Conservation (phyloP, 2,888 invertebrate species). For the Palloptera scutellata region DNA sequence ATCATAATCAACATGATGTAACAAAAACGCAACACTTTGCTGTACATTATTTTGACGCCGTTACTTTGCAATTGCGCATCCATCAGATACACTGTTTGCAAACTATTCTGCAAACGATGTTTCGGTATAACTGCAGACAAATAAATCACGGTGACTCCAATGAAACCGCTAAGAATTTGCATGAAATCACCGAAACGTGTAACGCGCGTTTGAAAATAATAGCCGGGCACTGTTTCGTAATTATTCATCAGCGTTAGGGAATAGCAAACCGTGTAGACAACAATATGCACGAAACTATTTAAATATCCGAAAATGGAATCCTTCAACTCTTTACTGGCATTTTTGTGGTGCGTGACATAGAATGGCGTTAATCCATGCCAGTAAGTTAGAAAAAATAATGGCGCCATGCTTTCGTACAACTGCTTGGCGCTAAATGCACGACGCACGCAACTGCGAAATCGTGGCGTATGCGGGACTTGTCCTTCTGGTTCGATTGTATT, state of each 20-base stretch:
- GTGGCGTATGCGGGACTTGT: constrained; percentile 22
- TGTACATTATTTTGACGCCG: constrained; percentile 60
- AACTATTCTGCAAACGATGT: constrained; percentile 51
- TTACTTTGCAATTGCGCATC: constrained; percentile 53
- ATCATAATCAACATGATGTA: constrained; percentile 50
- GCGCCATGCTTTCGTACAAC: constrained; percentile 55
- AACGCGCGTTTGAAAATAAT: constrained; percentile 59
- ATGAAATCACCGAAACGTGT: constrained; percentile 59
- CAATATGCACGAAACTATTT: constrained; percentile 51
- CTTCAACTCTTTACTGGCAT: constrained; percentile 46
- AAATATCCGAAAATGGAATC: constrained; percentile 54
- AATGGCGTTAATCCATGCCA: constrained; percentile 59
- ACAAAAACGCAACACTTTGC: constrained; percentile 54
- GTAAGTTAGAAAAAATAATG: constrained; percentile 53
- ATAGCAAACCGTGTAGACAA: constrained; percentile 52
- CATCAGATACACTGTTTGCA: constrained; percentile 51
- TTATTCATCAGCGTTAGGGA: constrained; percentile 52
- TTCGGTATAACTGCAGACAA: constrained; percentile 55
- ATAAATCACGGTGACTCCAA: constrained; percentile 59
- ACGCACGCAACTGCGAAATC: constrained; percentile 36
- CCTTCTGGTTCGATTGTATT: constrained; percentile 23
- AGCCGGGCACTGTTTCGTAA: constrained; percentile 60
- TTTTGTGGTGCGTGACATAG: constrained; percentile 44
- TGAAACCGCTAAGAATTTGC: constrained; percentile 58
- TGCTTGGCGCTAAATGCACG: constrained; percentile 53